Base-by-base conservation (phyloP, 1,140 invertebrate species). In the Bombus affinis region DNA sequence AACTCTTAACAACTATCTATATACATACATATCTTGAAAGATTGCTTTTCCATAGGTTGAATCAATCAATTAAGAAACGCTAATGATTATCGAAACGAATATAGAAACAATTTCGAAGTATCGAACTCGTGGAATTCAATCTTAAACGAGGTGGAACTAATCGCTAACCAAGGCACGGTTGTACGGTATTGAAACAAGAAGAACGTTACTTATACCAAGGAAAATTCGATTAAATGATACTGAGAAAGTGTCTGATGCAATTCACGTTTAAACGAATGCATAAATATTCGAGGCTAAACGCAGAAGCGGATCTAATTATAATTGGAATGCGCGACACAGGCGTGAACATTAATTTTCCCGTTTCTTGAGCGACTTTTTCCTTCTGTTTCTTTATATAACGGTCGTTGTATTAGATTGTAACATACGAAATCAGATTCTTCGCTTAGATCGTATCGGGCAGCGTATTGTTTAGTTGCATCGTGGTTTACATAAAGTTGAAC, bases 321-420 rank as follows among this genome's bases (percentile, higher is more conserved):
- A 82, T 74, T 25, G 39, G n/a, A 73, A 42, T 74, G 57, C 71
- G n/a, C 72, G 71, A 44, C 42, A 82, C n/a, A 32, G 18, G 22
- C 37, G 37, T n/a, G 79, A 73, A n/a, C 62, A 74, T 82, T 75
- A 75, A 75, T 75, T 75, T 83, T 65, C 81, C 25, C 18, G 70
- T 47, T 65, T 37, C 57, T 35, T 35, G 3, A n/a, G 32, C 10
- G 22, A 10, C 6, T 59, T 65, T 74, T 44, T 37, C 3, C 57
- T 10, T 3, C 25, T 28, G 25, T 37, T 37, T 75, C 39, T 35
- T 74, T 82, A 37, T 15, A 13, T 44, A 74, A 82, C 37, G 10
- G 35, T 57, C 22, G 37, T 65, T n/a, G 22, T n/a, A 65, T 15
- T 8, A 22, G 18, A 53, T 62, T n/a, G 28, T 28, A 28, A 59